phyloP scores from a whole-genome alignment of 2,888 invertebrate species.

The Acleris literana region DNA sequence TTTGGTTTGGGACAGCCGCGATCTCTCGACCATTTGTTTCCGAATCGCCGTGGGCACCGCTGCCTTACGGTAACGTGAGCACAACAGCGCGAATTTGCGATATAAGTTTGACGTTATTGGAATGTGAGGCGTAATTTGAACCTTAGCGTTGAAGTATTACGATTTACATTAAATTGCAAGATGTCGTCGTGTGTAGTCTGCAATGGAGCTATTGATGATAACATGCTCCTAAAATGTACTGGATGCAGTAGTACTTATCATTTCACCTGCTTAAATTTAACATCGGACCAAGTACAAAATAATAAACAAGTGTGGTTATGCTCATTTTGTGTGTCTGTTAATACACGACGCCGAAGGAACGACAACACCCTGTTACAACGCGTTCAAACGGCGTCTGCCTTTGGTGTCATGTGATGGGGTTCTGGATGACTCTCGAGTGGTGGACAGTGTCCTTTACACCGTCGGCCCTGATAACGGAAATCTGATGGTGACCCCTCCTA shows the following conservation, averaged over 20 bases:
- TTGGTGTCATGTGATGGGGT: not conserved
- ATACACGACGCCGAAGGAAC: not conserved
- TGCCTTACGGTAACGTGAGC: not conserved
- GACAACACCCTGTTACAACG: not conserved
- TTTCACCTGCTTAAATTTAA: not conserved
- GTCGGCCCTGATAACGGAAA: too few species aligned
- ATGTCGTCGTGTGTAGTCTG: not conserved
- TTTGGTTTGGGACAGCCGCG: too few species aligned
- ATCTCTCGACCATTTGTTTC: not conserved
- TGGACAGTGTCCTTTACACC: not conserved
- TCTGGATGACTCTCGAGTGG: not conserved
- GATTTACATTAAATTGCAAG: not conserved
- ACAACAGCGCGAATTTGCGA: not conserved
- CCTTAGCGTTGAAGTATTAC: not conserved
- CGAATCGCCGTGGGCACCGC: not conserved
- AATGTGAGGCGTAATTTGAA: not conserved
- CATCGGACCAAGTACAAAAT: not conserved
- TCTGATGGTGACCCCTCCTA: not conserved
- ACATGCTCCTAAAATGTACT: not conserved
- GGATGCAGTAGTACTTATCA: not conserved
- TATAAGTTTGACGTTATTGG: rapidly evolving
- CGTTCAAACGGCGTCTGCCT: too few species aligned
- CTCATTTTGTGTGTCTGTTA: not conserved
- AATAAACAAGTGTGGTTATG: not conserved
- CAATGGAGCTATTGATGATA: not conserved